These are phyloP conservation scores for Stictonetta naevosa DNA, from an alignment of 2,113 vertebrate species.

Conservation along the genomic window DNA sequence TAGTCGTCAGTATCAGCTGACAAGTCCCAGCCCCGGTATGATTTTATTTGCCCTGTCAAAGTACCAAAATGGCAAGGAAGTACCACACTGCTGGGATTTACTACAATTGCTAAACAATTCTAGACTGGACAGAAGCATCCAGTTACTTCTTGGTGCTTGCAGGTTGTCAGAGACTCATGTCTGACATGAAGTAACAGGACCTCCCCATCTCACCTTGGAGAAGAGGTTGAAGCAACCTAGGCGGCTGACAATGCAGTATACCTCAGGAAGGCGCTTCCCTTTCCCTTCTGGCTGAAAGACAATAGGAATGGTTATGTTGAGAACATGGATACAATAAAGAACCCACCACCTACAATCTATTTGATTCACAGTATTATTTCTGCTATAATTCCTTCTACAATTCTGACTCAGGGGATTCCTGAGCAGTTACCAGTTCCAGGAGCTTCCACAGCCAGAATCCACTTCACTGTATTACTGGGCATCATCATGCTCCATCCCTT, in stretches of 20 bases:
- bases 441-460: neutral
- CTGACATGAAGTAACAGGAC: neutral
- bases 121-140: neutral
- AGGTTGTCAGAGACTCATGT: neutral
- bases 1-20: neutral
- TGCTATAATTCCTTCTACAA: neutral
- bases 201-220: constrained; percentile 88
- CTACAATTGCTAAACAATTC: neutral
- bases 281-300: constrained; percentile 86
- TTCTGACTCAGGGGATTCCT: neutral
- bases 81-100: neutral
- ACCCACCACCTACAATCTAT: neutral
- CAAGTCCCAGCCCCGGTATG: neutral
- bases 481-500: neutral
- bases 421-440: neutral
- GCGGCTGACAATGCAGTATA: constrained; percentile 95
- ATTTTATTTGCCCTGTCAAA: neutral
- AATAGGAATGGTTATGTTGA: constrained; percentile 27
- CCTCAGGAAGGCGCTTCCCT: constrained; percentile 94
- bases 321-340: neutral
- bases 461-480: neutral
- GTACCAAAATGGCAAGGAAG: neutral
- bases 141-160: neutral
- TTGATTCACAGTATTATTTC: neutral
- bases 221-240: constrained; percentile 98